Base-by-base conservation (phyloP, 2,113 vertebrate species). In the Myanophis thanlyinensis region DNA sequence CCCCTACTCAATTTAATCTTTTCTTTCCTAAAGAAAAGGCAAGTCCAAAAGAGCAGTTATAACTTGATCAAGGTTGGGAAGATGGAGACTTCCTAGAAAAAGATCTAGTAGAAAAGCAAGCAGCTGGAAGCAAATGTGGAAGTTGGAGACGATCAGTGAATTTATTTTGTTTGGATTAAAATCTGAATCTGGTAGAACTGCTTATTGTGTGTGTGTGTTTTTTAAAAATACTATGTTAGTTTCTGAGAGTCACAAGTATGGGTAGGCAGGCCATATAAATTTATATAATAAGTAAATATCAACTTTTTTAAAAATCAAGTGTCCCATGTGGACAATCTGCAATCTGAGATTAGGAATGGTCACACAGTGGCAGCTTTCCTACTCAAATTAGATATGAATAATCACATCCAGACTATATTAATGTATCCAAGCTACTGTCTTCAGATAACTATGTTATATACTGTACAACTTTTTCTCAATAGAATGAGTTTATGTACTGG, bases 361-460 rank as follows among this genome's bases (percentile, higher is more conserved):
- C n/a, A n/a, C n/a, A n/a, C n/a, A n/a, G n/a, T n/a, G n/a, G n/a
- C n/a, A n/a, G n/a, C n/a, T n/a, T n/a, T n/a, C n/a, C n/a, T n/a
- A n/a, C n/a, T n/a, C n/a, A n/a, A n/a, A n/a, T n/a, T n/a, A n/a
- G n/a, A n/a, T n/a, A n/a, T n/a, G n/a, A n/a, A n/a, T n/a, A n/a
- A n/a, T n/a, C n/a, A n/a, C n/a, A n/a, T n/a, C n/a, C n/a, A n/a
- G n/a, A n/a, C n/a, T n/a, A n/a, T n/a, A n/a, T n/a, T n/a, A n/a
- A n/a, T n/a, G n/a, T n/a, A n/a, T n/a, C n/a, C n/a, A n/a, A n/a
- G 53, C 30, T 51, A 25, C 0, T 90, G 1, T 85, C 52, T 54
- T 62, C 18, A 93, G 44, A 86, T 91, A 87, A 94, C 90, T 90
- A 93, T 89, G 90, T 59, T 91, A 94, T n/a, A n/a, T 62, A 12